phyloP scores from a whole-genome alignment of 2,888 invertebrate species.

The Muscina levida region DNA sequence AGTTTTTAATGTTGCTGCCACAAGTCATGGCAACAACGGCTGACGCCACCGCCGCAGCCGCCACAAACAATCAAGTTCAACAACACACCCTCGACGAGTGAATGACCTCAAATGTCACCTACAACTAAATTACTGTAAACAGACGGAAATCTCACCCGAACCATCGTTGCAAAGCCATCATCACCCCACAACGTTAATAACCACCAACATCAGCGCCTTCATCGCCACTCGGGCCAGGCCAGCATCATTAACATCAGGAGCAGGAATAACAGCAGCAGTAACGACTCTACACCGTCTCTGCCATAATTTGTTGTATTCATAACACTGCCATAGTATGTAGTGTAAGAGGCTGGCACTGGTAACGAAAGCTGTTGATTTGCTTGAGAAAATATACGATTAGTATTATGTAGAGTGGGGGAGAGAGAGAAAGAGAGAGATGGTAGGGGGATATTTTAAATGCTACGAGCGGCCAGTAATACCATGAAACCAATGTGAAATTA shows the following conservation, averaged over 20 bases:
- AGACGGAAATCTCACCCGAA: conserved; percentile 1
- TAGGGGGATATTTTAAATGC: too few relatives aligned
- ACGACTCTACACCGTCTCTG: conserved; percentile 9
- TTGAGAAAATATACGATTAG: neutral
- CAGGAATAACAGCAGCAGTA: neutral
- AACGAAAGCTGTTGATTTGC: conserved; percentile 21
- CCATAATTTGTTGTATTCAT: conserved; percentile 14
- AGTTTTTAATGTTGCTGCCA: conserved; percentile 14
- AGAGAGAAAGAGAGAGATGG: neutral
- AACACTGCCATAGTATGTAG: too few relatives aligned
- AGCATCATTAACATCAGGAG: conserved; percentile 7
- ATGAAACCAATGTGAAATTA: too few relatives aligned
- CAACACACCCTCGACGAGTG: conserved; percentile 79
- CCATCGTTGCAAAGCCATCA: neutral
- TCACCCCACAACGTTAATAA: neutral
- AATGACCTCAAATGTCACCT: conserved; percentile 78
- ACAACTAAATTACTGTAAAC: conserved; percentile 56
- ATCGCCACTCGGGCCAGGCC: neutral
- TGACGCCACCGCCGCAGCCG: conserved; percentile 38
- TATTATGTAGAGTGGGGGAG: neutral
- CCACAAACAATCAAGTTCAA: conserved; percentile 74
- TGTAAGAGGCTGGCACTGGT: neutral
- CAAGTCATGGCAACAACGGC: neutral
- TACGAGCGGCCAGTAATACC: too few relatives aligned
- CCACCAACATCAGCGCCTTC: neutral